A percentile compares a stretch with the other conserved stretches of the same genome.
phyloP scores from a whole-genome alignment of 1,140 invertebrate genomes.

The Micrasema minimum region DNA sequence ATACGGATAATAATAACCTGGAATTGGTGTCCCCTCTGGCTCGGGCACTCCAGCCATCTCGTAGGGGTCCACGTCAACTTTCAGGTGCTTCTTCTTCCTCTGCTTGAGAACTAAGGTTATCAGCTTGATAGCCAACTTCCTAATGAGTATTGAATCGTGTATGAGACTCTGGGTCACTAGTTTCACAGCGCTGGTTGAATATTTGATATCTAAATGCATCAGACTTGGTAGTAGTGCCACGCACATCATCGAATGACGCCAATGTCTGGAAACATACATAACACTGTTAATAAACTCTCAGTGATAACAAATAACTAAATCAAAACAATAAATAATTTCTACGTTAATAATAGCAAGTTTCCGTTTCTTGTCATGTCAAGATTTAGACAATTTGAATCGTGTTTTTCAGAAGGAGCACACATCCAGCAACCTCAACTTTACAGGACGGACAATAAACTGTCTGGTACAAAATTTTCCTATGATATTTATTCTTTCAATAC shows the following conservation, averaged over 20 bases:
- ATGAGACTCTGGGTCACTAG: slow-evolving; percentile 76
- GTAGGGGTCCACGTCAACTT: slow-evolving; percentile 68
- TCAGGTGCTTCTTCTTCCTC: slow-evolving; percentile 77
- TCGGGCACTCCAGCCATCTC: slow-evolving; percentile 57
- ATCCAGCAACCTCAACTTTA: too few relatives aligned
- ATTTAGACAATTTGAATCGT: too few relatives aligned
- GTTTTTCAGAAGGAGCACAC: too few relatives aligned
- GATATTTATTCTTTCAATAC: too few relatives aligned
- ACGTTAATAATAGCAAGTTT: too few relatives aligned
- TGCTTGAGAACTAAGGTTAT: slow-evolving; percentile 80
- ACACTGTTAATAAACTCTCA: background rate
- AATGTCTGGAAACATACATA: slow-evolving; percentile 69
- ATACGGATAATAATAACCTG: too few relatives aligned
- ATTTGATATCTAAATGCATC: slow-evolving; percentile 76
- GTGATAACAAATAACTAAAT: too few relatives aligned
- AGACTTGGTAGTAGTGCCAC: slow-evolving; percentile 78
- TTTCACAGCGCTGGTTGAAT: slow-evolving; percentile 72
- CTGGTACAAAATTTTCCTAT: too few relatives aligned
- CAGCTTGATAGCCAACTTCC: slow-evolving; percentile 75
- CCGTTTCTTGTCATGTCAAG: too few relatives aligned
- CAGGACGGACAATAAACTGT: too few relatives aligned
- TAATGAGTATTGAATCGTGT: slow-evolving; percentile 80
- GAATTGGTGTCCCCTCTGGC: slow-evolving; percentile 55
- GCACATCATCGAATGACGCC: slow-evolving; percentile 81
- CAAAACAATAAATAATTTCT: too few relatives aligned